These are phyloP conservation scores for Crax fasciolata DNA, from an alignment of 2,797 vertebrate genomes.

Conservation along the genomic window DNA sequence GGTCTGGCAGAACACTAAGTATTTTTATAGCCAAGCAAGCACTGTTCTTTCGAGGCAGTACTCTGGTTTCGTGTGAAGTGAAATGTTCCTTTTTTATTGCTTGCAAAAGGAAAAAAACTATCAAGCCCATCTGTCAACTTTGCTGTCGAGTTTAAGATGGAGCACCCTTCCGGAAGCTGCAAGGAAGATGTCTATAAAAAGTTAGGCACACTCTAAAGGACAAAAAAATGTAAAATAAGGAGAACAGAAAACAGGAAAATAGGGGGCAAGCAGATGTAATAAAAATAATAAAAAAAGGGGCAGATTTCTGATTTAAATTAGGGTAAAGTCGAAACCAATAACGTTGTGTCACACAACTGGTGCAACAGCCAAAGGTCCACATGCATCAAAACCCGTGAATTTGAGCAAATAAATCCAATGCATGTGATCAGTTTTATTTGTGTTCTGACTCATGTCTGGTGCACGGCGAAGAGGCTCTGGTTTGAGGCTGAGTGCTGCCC, in stretches of 20 bases:
- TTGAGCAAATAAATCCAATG: constrained; percentile 36
- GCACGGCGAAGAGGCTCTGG: not conserved
- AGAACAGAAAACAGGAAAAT: constrained; percentile 42
- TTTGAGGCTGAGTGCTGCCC: not conserved
- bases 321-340: constrained; percentile 20
- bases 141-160: constrained; percentile 67
- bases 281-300: not conserved
- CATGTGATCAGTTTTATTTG: constrained; percentile 52
- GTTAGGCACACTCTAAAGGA: constrained; percentile 47
- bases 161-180: constrained; percentile 62
- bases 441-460: constrained; percentile 61
- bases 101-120: constrained; percentile 71
- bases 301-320: constrained; percentile 44
- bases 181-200: constrained; percentile 69
- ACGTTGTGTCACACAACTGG: not conserved
- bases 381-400: not conserved
- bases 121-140: constrained; percentile 53
- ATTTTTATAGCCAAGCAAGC: constrained; percentile 75
- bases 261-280: not conserved
- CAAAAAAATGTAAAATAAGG: not conserved
- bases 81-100: constrained; percentile 72
- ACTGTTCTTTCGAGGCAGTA: constrained; percentile 65
- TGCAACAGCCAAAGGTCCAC: not conserved
- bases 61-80: constrained; percentile 62
- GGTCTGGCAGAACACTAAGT: constrained; percentile 58